Conservation (phyloP, 2,113 vertebrate species). For the Salvelinus fontinalis region DNA sequence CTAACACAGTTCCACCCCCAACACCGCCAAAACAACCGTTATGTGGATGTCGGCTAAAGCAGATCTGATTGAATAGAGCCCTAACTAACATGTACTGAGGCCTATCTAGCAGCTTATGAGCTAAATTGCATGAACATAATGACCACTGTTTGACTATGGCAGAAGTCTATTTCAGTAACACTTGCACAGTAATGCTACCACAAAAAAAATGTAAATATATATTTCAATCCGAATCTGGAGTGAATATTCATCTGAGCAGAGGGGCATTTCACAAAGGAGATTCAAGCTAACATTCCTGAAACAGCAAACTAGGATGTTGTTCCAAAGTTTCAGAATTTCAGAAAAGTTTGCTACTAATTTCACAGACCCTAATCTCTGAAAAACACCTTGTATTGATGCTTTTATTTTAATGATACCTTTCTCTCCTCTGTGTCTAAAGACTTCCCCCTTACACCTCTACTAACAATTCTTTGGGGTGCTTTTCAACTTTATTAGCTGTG, state of each 20-base stretch:
- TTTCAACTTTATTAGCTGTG: constrained; percentile 14
- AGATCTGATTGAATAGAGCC: neutral
- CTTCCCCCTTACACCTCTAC: neutral
- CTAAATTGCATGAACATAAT: neutral
- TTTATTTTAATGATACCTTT: neutral
- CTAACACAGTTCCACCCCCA: no score
- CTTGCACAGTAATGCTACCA: no score
- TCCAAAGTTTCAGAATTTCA: neutral
- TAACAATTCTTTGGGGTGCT: constrained; percentile 12
- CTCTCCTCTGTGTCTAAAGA: constrained; percentile 1
- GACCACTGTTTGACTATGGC: neutral
- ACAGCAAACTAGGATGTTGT: neutral
- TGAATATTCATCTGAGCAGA: no score
- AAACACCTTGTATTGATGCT: neutral
- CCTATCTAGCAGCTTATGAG: neutral
- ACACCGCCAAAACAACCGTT: no score
- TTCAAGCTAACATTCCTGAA: neutral
- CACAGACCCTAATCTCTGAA: no score
- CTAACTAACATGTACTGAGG: neutral
- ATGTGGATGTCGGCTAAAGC: neutral
- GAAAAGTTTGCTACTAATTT: neutral
- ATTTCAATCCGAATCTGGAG: neutral
- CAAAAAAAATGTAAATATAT: neutral
- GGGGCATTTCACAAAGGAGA: neutral
- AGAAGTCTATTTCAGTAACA: no score